Evolutionary conservation across 2,888 invertebrate genomes (phyloP).

Genomic region (Ischnura elegans): DNA sequence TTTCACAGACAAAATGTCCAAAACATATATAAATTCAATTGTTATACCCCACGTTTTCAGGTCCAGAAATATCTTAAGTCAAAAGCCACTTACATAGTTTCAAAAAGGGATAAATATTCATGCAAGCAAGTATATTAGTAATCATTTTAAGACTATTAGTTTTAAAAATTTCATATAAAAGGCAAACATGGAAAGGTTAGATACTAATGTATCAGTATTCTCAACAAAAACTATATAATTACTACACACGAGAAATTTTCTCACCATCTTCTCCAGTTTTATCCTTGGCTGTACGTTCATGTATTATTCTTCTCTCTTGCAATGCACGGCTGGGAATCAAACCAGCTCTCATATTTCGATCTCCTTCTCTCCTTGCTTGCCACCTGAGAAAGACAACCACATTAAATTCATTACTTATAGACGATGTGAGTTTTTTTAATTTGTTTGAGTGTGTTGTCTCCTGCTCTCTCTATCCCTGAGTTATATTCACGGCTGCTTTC

Average conservation of each 20-base stretch:
- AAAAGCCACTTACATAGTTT: not conserved
- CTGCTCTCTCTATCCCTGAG: too few relatives aligned
- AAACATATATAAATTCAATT: not conserved
- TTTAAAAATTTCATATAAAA: not conserved
- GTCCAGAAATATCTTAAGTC: conserved; percentile 5
- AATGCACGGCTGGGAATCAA: conserved; percentile 95
- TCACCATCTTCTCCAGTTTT: conserved; percentile 82
- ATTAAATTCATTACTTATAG: not conserved
- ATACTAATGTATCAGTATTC: not conserved
- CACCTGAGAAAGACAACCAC: conserved; percentile 82
- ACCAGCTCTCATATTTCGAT: conserved; percentile 94
- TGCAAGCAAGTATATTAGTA: conserved; percentile 40
- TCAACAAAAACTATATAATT: conserved; percentile 12
- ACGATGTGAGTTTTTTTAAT: too few relatives aligned
- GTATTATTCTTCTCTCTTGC: conserved; percentile 92
- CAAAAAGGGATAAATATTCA: conserved; percentile 28
- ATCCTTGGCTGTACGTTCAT: conserved; percentile 85
- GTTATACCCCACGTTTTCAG: conserved; percentile 40
- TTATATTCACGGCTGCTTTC: too few relatives aligned
- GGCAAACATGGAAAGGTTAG: not conserved
- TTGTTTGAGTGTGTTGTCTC: too few relatives aligned
- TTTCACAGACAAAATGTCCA: too few relatives aligned
- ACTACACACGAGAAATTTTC: conserved; percentile 72
- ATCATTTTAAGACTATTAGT: not conserved
- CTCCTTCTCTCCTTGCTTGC: conserved; percentile 95